Base-by-base conservation (phyloP, 1,140 invertebrate species). In the Zaprionus davidi region DNA sequence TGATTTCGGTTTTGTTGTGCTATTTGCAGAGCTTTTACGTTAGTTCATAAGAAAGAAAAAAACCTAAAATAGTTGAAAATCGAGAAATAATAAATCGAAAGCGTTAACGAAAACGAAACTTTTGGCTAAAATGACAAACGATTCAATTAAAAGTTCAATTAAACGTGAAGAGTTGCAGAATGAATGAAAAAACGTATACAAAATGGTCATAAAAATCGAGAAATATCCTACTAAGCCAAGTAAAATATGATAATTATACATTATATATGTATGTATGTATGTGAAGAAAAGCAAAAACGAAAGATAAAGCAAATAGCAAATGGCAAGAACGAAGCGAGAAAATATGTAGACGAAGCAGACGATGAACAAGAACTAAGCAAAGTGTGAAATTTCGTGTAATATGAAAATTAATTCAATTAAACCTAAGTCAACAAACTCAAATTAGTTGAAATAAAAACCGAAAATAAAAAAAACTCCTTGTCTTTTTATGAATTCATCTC, bases 201-300 rank as follows among this genome's bases (percentile, higher is more conserved):
- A 71, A 74, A 60, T 44, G 38, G 70, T 34, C 31, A 34, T 11
- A 60, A 66, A 71, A 80, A 56, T 51, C 65, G 62, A 78, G 70
- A 41, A 62, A 88, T 82, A 90, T 90, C 85, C 85, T 90, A 90
- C 79, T 88, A 90, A 90, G 85, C 85, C 85, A 90, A 90, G 76
- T 90, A 90, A 81, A 79, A 77, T 78, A 90, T 74, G 57, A 88
- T 66, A 82, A 81, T 71, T 77, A 86, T 68, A 67, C 58, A 64
- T 58, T 60, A 71, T 31, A 38, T 59, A 60, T 53, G 44, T 31
- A 58, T 46, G 41, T 57, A 28, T 28, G 56, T 26, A 67, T 73
- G 73, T 64, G 38, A 76, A 73, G 20, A 55, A 69, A 58, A 70
- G 78, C 57, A 57, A 65, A 26, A 55, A 64, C 31, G 58, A 56